Base-by-base conservation (phyloP, 2,888 invertebrate species). In the Euplexia lucipara region DNA sequence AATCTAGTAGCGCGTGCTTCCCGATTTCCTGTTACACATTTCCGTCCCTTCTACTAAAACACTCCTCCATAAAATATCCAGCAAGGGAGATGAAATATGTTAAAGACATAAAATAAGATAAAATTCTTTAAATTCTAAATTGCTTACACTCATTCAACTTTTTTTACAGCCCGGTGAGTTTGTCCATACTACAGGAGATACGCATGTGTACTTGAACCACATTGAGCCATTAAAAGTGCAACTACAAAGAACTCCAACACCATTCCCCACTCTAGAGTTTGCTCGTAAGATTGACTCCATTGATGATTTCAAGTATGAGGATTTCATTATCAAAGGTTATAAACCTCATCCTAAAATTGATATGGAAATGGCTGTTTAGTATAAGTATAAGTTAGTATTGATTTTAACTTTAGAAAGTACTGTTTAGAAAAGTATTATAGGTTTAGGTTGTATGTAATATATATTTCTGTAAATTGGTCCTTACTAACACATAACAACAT, bases 131-230 rank as follows among this genome's bases (percentile, higher is more conserved):
- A 14, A 42, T 34, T 16, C 14, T 1, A 14, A 37, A 39, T 14
- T n/a, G 32, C n/a, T n/a, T 39, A n/a, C 6, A 39, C 18, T 6
- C 8, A 14, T n/a, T 20, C 16, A 20, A 18, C 1, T 32, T 12
- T 37, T 52, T 67, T 72, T 58, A 47, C 91, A 98, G 97, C 97
- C 99, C 52, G 99, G 98, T 37, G 99, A 99, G 75, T 99, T 99
- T 88, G 96, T 99, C 2, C 99, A 99, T 90, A 98, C 98, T 0
- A 96, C 99, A 78, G 99, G 99, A 12, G 99, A 99, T 92, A 97
- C 98, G 42, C 99, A 99, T 93, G 97, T 99, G 1, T 99, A 99
- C 88, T 91, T 96, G 10, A 99, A 98, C 89, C 99, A 99, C 88
- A 94, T 98, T 26, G 97, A 98, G 58, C 97, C 98, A 0, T 91